Evolutionary conservation across 2,888 invertebrate genomes (phyloP).

Genomic region (Drosophila recens): DNA sequence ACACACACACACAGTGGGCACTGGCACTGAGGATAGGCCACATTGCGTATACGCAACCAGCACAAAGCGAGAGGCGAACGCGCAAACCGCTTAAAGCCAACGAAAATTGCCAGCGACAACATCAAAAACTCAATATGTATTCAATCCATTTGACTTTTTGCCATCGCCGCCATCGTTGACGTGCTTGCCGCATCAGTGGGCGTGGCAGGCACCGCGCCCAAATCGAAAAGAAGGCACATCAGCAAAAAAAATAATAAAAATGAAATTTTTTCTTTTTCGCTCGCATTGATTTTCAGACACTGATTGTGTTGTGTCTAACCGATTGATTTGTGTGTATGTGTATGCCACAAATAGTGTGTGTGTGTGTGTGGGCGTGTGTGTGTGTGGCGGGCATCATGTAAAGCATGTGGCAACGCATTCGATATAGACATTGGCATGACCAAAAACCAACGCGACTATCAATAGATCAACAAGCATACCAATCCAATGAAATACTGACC

Average conservation of each 20-base stretch:
- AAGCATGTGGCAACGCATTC: conserved; percentile 42
- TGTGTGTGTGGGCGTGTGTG: conserved; percentile 32
- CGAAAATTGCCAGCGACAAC: conserved; percentile 78
- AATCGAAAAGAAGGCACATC: conserved; percentile 6
- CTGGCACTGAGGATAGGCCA: conserved; percentile 31
- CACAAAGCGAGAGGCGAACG: conserved; percentile 58
- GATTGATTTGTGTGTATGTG: conserved; percentile 52
- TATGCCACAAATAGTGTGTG: conserved; percentile 18
- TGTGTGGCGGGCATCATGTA: conserved; percentile 19
- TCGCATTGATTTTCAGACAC: conserved; percentile 66
- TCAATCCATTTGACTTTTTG: conserved; percentile 80
- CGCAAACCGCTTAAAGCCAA: conserved; percentile 76
- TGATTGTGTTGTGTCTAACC: conserved; percentile 67
- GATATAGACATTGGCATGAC: conserved; percentile 57
- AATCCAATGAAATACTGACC: conserved; percentile 24
- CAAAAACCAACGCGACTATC: conserved; percentile 57
- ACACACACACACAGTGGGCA: conserved; percentile 11
- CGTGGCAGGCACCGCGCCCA: conserved; percentile 35
- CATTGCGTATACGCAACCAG: conserved; percentile 72
- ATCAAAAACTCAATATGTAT: conserved; percentile 74
- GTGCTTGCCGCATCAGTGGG: conserved; percentile 52
- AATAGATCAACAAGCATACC: conserved; percentile 66
- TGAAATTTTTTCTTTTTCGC: conserved; percentile 5
- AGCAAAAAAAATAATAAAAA: background rate
- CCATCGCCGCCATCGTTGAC: conserved; percentile 40